These are phyloP conservation scores for Hylaeus volcanicus DNA, from an alignment of 1,140 invertebrate species.

Conservation along the genomic window DNA sequence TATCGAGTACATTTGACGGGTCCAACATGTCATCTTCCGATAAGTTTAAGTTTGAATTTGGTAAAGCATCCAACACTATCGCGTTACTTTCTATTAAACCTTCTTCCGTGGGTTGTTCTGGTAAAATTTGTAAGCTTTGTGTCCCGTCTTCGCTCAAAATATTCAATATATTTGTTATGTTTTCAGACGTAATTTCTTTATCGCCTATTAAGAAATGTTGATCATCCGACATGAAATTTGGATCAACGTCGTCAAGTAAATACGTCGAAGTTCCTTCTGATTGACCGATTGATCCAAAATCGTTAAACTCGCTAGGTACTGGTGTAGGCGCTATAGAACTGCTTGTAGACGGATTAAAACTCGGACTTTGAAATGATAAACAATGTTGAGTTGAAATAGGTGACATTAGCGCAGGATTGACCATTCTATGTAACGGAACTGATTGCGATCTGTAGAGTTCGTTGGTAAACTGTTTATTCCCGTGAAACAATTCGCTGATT, in stretches of 20 bases:
- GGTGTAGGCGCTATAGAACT: constrained; percentile 86
- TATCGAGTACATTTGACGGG: constrained; percentile 61
- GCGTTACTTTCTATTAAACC: constrained; percentile 60
- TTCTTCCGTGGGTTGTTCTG: constrained; percentile 65
- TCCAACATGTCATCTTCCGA: constrained; percentile 63
- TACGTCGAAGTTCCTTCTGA: constrained; percentile 79
- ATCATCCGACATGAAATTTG: constrained; percentile 73
- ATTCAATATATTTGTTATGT: constrained; percentile 77
- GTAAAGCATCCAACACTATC: constrained; percentile 65
- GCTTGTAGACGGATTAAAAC: constrained; percentile 81
- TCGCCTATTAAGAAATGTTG: constrained; percentile 74
- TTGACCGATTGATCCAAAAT: constrained; percentile 83
- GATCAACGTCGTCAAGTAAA: constrained; percentile 73
- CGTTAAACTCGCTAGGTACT: constrained; percentile 86
- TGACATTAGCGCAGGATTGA: constrained; percentile 75
- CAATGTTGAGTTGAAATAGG: constrained; percentile 68
- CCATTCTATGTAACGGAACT: constrained; percentile 87
- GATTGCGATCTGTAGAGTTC: constrained; percentile 86
- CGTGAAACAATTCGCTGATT: constrained; percentile 74
- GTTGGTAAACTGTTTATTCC: constrained; percentile 65
- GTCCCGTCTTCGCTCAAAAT: constrained; percentile 74
- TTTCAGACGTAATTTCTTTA: constrained; percentile 77
- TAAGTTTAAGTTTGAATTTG: constrained; percentile 66
- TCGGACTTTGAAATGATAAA: constrained; percentile 71
- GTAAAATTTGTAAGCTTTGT: constrained; percentile 67